Evolutionary conservation across 2,113 vertebrate genomes (phyloP).

Genomic region (Nothoprocta pentlandii): DNA sequence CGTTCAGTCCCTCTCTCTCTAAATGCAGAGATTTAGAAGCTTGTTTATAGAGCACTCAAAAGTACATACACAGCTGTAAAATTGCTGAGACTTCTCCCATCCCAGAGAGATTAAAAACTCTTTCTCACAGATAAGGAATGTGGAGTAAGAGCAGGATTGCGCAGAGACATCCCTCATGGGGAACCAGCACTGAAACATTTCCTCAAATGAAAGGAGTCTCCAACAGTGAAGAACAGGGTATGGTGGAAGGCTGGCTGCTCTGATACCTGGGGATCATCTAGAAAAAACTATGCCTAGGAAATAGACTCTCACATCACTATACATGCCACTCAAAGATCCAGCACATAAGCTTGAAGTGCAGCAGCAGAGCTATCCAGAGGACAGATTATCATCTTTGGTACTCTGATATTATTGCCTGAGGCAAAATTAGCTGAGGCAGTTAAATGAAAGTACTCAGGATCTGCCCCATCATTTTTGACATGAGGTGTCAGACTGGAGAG

Average conservation of each 20-base stretch:
- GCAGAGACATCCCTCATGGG: not conserved
- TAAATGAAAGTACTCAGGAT: not conserved
- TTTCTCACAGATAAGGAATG: constrained; percentile 23
- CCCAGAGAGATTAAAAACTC: constrained; percentile 40
- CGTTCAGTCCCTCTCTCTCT: not conserved
- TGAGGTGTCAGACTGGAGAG: not conserved
- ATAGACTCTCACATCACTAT: not conserved
- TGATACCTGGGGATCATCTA: constrained; percentile 14
- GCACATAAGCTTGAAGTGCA: not conserved
- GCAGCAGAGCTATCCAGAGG: not conserved
- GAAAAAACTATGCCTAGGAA: not conserved
- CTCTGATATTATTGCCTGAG: not conserved
- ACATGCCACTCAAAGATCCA: not conserved
- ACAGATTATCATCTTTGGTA: not conserved
- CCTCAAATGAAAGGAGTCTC: not conserved
- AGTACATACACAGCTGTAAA: constrained; percentile 56
- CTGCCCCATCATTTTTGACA: not conserved
- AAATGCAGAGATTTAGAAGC: not conserved
- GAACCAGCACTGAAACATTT: not conserved
- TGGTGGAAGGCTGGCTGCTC: constrained; percentile 30
- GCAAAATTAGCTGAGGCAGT: not conserved
- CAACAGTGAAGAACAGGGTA: constrained; percentile 44
- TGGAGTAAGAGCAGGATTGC: not conserved
- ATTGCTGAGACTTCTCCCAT: constrained; percentile 55
- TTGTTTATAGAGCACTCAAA: constrained; percentile 35